Percentiles rank a stretch among this genome's conserved stretches.
Conservation (phyloP, 2,888 invertebrate species). For the Drosophila pseudotakahashii region DNA sequence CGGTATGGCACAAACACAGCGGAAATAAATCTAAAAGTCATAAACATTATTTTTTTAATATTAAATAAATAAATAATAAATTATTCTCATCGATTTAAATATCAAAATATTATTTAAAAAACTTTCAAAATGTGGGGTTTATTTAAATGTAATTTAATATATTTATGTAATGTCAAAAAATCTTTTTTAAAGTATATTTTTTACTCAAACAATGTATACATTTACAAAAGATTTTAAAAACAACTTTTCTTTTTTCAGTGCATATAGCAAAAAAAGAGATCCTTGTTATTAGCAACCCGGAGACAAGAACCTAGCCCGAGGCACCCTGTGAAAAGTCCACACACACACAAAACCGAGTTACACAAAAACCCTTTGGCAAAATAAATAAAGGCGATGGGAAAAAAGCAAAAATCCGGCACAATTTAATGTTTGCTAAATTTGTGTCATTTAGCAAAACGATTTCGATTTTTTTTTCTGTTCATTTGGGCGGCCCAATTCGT, state of each 20-base stretch:
- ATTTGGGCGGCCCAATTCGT: slow-evolving; percentile 40
- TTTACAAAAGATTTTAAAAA: not conserved
- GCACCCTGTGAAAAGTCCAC: slow-evolving; percentile 26
- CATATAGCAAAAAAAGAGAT: not conserved
- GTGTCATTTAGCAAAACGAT: slow-evolving; percentile 65
- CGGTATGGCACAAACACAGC: not conserved
- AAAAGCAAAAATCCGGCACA: slow-evolving; percentile 53
- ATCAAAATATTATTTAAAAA: too few relatives aligned
- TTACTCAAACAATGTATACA: not conserved
- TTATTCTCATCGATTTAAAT: too few relatives aligned
- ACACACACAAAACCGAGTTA: slow-evolving; percentile 25
- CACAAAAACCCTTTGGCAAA: slow-evolving; percentile 62
- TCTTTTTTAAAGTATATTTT: not conserved
- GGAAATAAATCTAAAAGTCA: not conserved
- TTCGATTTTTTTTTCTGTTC: slow-evolving; percentile 42
- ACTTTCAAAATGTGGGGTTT: too few relatives aligned
- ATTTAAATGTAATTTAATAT: too few relatives aligned
- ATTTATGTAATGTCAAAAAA: too few relatives aligned
- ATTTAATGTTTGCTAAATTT: slow-evolving; percentile 72
- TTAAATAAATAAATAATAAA: too few relatives aligned
- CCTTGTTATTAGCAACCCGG: slow-evolving; percentile 50
- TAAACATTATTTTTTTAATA: not conserved
- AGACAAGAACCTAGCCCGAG: slow-evolving; percentile 32
- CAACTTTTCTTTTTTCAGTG: not conserved
- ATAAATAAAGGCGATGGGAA: slow-evolving; percentile 21